Base-by-base conservation (phyloP, 2,113 vertebrate genomes). In the Potamarius usumacintae region DNA sequence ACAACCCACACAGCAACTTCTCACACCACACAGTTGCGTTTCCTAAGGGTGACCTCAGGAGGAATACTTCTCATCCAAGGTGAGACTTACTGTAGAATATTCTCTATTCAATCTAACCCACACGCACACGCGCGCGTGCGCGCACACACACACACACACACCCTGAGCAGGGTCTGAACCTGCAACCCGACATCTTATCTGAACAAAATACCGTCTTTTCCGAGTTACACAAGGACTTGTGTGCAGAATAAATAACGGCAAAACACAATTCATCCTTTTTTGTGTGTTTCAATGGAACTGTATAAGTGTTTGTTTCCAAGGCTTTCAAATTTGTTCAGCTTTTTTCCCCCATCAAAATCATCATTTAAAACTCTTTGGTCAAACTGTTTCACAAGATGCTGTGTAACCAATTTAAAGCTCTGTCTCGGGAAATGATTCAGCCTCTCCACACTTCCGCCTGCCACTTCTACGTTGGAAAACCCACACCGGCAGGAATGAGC, bases 401-500 rank as follows among this genome's bases (percentile, higher is more conserved):
- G 48, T 52, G 17, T 18, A 67, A 85, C 72, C 42, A 78, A 53
- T 85, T 74, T 60, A 85, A 80, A 53, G 30, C 5, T 5, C 22
- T 8, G 14, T 53, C 12, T 8, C 3, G 53, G 77, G 53, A 55
- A 63, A 52, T 76, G 60, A 22, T 25, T 79, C 60, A 34, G 74
- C 74, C 48, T 53, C 60, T 25, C 55, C 60, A 65, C 76, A 79
- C 48, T 86, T 80, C 74, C 50, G 34, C 11, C 25, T 25, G 20
- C n/a, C 50, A 86, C 60, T 86, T 86, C 85, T 11, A 63, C 58
- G 30, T 34, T 15, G 72, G 85, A 86, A 86, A 86, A 79, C 25
- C 74, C 85, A 65, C n/a, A 30, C 74, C 30, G 58, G 34, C 52
- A 30, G 14, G 71, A 57, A 42, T 78, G 58, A 86, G 85, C 27